Evolutionary conservation across 2,888 invertebrate species (phyloP).

Genomic region (Emesis castigata): DNA sequence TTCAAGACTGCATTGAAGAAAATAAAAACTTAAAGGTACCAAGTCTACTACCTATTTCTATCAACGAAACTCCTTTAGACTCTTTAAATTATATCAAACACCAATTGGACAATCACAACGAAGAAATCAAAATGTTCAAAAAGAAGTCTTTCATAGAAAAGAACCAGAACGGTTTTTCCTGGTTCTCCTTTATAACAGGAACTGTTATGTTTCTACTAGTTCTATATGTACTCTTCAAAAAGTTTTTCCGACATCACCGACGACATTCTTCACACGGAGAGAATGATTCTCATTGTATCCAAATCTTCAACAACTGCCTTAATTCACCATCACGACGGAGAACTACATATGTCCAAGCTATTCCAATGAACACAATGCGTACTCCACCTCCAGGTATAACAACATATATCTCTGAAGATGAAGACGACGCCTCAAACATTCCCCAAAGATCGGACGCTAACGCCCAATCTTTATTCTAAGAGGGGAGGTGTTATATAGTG

Average conservation of each 20-base stretch:
- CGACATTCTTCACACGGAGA: not conserved
- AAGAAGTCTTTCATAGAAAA: not conserved
- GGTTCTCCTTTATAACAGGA: not conserved
- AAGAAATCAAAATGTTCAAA: not conserved
- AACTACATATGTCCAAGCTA: not conserved
- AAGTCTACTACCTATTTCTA: conserved; percentile 44
- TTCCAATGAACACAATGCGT: conserved; percentile 15
- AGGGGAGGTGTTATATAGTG: conserved; percentile 39
- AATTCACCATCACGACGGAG: conserved; percentile 16
- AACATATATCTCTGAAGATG: conserved; percentile 18
- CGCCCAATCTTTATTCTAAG: conserved; percentile 48
- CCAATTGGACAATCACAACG: conserved; percentile 33
- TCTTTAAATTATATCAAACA: conserved; percentile 42
- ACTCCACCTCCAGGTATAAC: not conserved
- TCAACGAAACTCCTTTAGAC: conserved; percentile 55
- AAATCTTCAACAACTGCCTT: conserved; percentile 58
- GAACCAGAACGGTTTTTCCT: not conserved
- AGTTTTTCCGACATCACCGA: not conserved
- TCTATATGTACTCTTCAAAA: not conserved
- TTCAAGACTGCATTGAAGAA: conserved; percentile 47
- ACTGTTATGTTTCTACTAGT: not conserved
- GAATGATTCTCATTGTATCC: conserved; percentile 18
- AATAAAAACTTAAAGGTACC: conserved; percentile 6
- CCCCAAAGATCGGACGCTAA: conserved; percentile 35
- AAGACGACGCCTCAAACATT: conserved; percentile 22